Percentiles rank a stretch among this genome's conserved stretches.
phyloP scores from a whole-genome alignment of 2,888 invertebrate genomes.

The Ichneumon xanthorius region DNA sequence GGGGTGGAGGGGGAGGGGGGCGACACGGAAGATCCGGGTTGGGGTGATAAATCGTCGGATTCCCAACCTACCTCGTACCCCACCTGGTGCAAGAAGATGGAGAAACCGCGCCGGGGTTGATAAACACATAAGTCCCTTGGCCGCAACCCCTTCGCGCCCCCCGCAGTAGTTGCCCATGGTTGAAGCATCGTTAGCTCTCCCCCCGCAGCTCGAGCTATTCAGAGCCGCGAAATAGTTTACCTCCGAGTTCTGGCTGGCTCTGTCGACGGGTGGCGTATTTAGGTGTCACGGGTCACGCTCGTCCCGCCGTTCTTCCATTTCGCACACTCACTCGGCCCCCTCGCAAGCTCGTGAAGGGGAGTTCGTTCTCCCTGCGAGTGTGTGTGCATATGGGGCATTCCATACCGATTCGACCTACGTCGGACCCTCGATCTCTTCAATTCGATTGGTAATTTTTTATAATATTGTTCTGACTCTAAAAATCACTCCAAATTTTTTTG shows the following conservation, averaged over 20 bases:
- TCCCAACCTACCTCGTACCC: neutral
- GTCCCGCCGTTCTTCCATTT: constrained; percentile 39
- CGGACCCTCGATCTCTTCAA: no score
- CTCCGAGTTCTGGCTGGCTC: constrained; percentile 51
- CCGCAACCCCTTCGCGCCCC: neutral
- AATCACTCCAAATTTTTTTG: no score
- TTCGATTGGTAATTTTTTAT: no score
- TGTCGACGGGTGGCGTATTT: constrained; percentile 72
- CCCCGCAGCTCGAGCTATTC: constrained; percentile 72
- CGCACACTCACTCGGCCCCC: constrained; percentile 9
- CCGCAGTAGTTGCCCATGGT: constrained; percentile 9
- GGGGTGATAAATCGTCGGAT: neutral
- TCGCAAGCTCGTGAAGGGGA: constrained; percentile 19
- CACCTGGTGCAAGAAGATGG: neutral
- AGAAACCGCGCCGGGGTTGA: constrained; percentile 68
- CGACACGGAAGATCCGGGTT: neutral
- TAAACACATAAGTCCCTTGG: constrained; percentile 74
- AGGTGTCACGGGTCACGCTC: constrained; percentile 70
- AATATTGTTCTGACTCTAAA: no score
- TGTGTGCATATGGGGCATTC: neutral
- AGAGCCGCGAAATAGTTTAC: constrained; percentile 76
- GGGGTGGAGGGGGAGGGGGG: neutral
- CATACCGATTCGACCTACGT: no score
- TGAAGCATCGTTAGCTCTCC: constrained; percentile 76
- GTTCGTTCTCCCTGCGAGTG: neutral